Percentiles rank a stretch among this genome's conserved stretches.
These are phyloP conservation scores for Gorsachius magnificus DNA, from an alignment of 2,797 vertebrate genomes.

Conservation along the genomic window DNA sequence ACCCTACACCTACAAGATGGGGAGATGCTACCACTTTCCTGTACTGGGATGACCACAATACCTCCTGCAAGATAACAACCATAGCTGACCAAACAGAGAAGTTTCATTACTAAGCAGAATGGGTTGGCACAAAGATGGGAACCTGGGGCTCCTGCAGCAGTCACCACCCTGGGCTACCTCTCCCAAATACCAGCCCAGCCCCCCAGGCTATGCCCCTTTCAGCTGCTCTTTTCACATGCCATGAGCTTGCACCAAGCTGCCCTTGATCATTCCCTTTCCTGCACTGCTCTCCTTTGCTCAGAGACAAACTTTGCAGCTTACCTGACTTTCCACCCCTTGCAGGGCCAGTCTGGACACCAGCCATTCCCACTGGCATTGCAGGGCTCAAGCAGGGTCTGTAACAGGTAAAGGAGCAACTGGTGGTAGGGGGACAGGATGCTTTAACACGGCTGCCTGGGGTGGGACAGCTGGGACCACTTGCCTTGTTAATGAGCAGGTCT, in stretches of 20 bases:
- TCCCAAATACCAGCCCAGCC: neutral
- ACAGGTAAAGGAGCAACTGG: neutral
- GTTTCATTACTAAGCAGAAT: rapidly evolving
- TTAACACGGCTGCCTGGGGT: neutral
- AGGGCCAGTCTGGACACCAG: constrained; percentile 25
- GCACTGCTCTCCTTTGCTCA: neutral
- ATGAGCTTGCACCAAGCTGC: rapidly evolving
- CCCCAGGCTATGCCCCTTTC: neutral
- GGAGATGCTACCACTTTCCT: neutral
- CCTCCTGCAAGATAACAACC: neutral
- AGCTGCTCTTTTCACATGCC: neutral
- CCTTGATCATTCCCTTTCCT: neutral
- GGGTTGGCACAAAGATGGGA: neutral
- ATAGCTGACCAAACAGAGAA: rapidly evolving
- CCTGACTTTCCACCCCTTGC: neutral
- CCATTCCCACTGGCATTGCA: neutral
- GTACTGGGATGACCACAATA: rapidly evolving
- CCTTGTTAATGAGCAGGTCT: neutral
- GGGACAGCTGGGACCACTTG: neutral
- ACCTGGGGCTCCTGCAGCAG: neutral
- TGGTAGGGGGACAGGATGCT: neutral
- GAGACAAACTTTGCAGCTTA: neutral
- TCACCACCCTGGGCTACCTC: rapidly evolving
- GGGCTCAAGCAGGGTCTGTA: neutral
- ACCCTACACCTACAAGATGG: rapidly evolving